Percentiles rank a stretch among this genome's conserved stretches.
Conservation (phyloP, 2,797 vertebrate species). For the Meda fulgida region DNA sequence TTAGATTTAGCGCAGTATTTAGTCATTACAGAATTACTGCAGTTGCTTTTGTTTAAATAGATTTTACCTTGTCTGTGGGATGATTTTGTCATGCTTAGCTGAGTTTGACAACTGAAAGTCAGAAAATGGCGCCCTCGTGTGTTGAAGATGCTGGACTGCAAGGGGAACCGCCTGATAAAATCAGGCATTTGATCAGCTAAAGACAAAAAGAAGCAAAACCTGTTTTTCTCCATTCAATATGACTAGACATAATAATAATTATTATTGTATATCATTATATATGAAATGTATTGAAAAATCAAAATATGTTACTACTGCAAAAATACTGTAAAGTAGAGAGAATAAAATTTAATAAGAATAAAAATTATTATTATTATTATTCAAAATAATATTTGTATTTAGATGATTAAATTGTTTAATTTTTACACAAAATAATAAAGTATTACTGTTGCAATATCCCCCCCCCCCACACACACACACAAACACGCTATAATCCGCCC, state of each 20-base stretch:
- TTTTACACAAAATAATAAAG: too few relatives aligned
- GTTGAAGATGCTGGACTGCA: slow-evolving; percentile 45
- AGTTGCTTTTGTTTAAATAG: not conserved
- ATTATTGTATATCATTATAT: too few relatives aligned
- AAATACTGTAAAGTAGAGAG: not conserved
- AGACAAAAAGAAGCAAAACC: not conserved
- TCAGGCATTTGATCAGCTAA: not conserved
- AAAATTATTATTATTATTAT: too few relatives aligned
- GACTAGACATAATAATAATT: too few relatives aligned
- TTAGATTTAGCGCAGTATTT: not conserved
- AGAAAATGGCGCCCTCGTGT: slow-evolving; percentile 69
- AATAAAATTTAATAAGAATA: not conserved
- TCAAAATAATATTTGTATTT: too few relatives aligned
- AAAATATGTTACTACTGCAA: not conserved
- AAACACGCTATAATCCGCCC: too few relatives aligned
- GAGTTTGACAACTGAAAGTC: slow-evolving; percentile 25
- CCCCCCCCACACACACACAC: too few relatives aligned
- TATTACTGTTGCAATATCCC: too few relatives aligned
- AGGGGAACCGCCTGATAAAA: slow-evolving; percentile 18
- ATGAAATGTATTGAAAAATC: too few relatives aligned
- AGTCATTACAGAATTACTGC: not conserved
- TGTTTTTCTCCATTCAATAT: not conserved
- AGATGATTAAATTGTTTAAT: too few relatives aligned
- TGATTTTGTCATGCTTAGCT: not conserved
- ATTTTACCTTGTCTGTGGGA: not conserved